phyloP scores from a whole-genome alignment of 2,797 vertebrate species.

The Rhinichthys osculus region DNA sequence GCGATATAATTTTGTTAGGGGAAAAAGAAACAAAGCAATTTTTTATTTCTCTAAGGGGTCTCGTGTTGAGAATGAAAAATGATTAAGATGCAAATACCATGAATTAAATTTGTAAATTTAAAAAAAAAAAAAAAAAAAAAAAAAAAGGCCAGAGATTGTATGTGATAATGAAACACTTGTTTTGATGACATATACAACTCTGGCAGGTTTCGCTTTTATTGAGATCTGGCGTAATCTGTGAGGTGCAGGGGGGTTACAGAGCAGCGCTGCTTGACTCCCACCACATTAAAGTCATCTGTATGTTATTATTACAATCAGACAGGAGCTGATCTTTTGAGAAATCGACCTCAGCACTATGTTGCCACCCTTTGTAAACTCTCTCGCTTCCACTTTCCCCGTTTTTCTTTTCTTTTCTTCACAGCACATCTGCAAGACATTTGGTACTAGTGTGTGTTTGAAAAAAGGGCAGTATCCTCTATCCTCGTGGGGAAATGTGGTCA shows the following conservation, averaged over 20 bases:
- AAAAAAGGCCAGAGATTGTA: conserved; percentile 1
- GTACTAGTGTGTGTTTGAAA: conserved; percentile 72
- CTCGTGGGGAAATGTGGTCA: conserved; percentile 79
- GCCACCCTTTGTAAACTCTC: conserved; percentile 29
- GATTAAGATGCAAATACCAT: conserved; percentile 46
- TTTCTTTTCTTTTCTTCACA: conserved; percentile 50
- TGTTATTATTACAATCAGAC: conserved; percentile 42
- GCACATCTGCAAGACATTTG: conserved; percentile 82
- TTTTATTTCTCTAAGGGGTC: conserved; percentile 45
- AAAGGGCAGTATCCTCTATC: conserved; percentile 73
- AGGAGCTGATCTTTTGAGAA: conserved; percentile 44
- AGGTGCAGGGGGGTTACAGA: background rate
- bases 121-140: background rate
- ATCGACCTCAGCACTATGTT: conserved; percentile 41
- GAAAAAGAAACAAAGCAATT: conserved; percentile 34
- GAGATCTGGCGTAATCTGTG: background rate
- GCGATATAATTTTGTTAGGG: conserved; percentile 48
- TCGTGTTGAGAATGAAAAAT: conserved; percentile 25
- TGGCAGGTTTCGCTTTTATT: conserved; percentile 26
- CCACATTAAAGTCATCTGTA: conserved; percentile 31
- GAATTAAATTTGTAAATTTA: conserved; percentile 43
- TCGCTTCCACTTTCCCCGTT: conserved; percentile 33
- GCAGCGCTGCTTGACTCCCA: background rate
- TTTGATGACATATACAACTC: conserved; percentile 16
- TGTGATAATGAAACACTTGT: conserved; percentile 44